These are phyloP conservation scores for Archilochus colubris DNA, from an alignment of 2,113 vertebrate genomes.

Conservation along the genomic window DNA sequence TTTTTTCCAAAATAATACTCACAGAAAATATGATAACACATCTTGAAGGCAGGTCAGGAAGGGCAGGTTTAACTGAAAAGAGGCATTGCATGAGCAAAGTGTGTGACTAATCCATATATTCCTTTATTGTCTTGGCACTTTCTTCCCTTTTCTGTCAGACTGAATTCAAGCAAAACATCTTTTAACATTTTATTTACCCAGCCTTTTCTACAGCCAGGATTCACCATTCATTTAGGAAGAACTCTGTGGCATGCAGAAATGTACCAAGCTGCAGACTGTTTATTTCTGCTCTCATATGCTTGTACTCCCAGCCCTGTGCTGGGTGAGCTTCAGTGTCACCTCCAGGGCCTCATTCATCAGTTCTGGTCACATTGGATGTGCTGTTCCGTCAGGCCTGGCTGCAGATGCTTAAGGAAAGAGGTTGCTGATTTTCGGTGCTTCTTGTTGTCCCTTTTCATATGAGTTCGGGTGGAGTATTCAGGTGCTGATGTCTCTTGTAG, in stretches of 20 bases:
- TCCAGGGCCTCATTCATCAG: neutral
- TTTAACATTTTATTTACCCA: constrained; percentile 14
- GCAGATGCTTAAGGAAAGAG: too few species aligned
- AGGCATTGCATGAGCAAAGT: neutral
- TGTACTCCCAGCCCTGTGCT: neutral
- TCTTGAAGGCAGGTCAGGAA: constrained; percentile 38
- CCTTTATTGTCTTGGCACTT: constrained; percentile 4
- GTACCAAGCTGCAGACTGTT: neutral
- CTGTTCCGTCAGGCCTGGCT: neutral
- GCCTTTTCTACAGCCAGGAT: neutral
- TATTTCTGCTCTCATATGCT: neutral
- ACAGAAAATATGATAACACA: constrained; percentile 52
- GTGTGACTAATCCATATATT: neutral
- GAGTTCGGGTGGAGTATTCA: neutral
- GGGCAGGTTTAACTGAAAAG: neutral
- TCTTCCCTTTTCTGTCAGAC: neutral
- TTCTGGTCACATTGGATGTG: fast-evolving
- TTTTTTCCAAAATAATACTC: constrained; percentile 34
- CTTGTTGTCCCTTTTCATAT: neutral
- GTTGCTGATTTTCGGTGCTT: neutral
- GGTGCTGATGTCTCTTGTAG: neutral
- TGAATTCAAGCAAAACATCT: neutral
- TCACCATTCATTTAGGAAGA: neutral
- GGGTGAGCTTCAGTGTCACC: neutral
- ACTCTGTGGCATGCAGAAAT: neutral